Conservation (phyloP, 2,888 invertebrate species). For the Rhingia rostrata region DNA sequence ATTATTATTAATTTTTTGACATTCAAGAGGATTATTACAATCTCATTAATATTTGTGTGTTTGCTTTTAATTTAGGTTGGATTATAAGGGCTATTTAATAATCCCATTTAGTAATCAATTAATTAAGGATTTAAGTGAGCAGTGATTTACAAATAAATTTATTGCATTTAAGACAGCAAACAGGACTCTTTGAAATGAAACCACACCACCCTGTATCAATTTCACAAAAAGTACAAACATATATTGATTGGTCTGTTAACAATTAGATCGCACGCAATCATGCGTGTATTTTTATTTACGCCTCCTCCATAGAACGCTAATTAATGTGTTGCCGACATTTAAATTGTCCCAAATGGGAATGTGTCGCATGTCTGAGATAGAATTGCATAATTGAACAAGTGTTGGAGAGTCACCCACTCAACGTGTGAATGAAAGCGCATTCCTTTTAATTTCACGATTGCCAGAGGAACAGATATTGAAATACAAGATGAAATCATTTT, state of each 20-base stretch:
- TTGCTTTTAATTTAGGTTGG: no score
- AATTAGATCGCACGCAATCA: slow-evolving; percentile 53
- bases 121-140: no score
- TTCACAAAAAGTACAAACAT: slow-evolving; percentile 1
- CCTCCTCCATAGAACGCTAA: slow-evolving; percentile 23
- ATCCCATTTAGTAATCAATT: no score
- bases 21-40: no score
- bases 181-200: not conserved
- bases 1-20: no score
- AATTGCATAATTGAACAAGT: slow-evolving; percentile 27
- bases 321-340: slow-evolving; percentile 57
- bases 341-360: slow-evolving; percentile 51
- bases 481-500: no score
- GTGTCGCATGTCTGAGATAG: slow-evolving; percentile 12
- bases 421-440: not conserved
- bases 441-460: not conserved
- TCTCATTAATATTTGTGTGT: no score
- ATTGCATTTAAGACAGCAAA: no score
- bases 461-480: no score
- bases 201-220: not conserved
- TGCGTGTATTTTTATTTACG: slow-evolving; percentile 54
- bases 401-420: not conserved
- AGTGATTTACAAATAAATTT: no score
- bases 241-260: slow-evolving; percentile 21
- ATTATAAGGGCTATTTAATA: no score